Percentiles rank a stretch among this genome's conserved stretches.
phyloP scores from a whole-genome alignment of 2,888 invertebrate species.

The Hedya salicella region DNA sequence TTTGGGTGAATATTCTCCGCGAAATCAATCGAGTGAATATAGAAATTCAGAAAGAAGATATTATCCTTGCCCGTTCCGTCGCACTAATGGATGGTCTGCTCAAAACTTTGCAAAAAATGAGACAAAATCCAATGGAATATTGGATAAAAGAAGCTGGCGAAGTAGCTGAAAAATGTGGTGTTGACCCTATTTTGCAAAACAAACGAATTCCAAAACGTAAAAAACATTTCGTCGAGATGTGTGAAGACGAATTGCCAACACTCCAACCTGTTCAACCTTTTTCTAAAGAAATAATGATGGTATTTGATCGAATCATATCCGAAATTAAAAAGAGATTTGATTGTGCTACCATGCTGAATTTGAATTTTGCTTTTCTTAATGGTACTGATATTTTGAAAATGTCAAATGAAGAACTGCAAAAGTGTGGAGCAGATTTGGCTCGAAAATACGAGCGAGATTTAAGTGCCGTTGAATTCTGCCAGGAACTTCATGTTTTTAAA shows the following conservation, averaged over 20 bases:
- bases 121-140: conserved; percentile 19
- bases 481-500: no score
- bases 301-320: conserved; percentile 47
- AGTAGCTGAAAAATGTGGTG: no score
- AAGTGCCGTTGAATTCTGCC: conserved; percentile 50
- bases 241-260: no score
- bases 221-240: no score
- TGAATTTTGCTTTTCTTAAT: conserved; percentile 49
- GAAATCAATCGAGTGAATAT: no score
- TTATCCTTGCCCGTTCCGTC: conserved; percentile 24
- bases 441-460: conserved; percentile 45
- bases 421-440: conserved; percentile 36
- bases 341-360: conserved; percentile 46
- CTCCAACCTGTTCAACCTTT: no score
- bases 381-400: conserved; percentile 48
- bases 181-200: no score
- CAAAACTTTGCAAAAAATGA: conserved; percentile 22
- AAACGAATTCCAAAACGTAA: no score
- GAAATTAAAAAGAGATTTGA: conserved; percentile 47
- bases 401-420: conserved; percentile 49
- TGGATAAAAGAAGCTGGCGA: conserved; percentile 16
- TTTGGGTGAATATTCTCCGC: no score
- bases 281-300: conserved; percentile 42
- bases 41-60: conserved; percentile 19
- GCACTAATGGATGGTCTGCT: conserved; percentile 24